Evolutionary conservation across 2,113 vertebrate genomes (phyloP), one percentile per base, ranked within the genome.

Genomic region (Aspiorhynchus laticeps): DNA sequence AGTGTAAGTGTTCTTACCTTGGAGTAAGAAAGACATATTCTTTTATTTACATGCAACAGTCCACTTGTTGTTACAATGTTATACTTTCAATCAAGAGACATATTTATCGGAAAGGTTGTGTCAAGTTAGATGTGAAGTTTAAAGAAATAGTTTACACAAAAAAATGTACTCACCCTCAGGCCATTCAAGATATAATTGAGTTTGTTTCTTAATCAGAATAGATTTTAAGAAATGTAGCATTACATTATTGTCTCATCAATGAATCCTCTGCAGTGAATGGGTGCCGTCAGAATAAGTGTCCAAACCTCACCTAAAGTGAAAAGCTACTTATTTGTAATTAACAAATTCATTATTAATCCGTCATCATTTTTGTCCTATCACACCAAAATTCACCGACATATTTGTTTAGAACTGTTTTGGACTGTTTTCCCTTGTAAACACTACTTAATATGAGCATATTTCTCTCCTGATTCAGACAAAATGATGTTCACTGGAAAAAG

Each of bases 1-100:
- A 96, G 92, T 96, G 96, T 97, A 93, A 92, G 94, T 91, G 9
- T 8, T 33, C 28, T 36, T 69, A 33, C 63, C 4, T 63, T n/a
- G 51, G 51, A 59, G 17, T 38, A 6, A 65, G 43, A 38, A 6
- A 65, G 43, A 38, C 31, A 59, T 19, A 80, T 41, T 7, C 1
- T 59, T 41, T 36, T 17, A 38, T 41, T 59, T 61, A 80, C 53
- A 9, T 26, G 15, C 19, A 59, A 56, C 19, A 59, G 11, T 61
- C 31, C 19, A 38, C 19, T 79, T 36, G 1, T 2, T 38, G 11
- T n/a, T 17, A 4, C 11, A 38, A 36, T 56, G 15, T 19, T 36
- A 73, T 36, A 11, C 69, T 38, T 4, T 73, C 3, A 74, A 74
- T 61, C 51, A 53, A 21, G 17, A 53, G 17, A 53, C 51, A 6